A percentile compares a stretch with the other conserved stretches of the same genome.
phyloP scores from a whole-genome alignment of 2,888 invertebrate genomes.

The Agrotis exclamationis region DNA sequence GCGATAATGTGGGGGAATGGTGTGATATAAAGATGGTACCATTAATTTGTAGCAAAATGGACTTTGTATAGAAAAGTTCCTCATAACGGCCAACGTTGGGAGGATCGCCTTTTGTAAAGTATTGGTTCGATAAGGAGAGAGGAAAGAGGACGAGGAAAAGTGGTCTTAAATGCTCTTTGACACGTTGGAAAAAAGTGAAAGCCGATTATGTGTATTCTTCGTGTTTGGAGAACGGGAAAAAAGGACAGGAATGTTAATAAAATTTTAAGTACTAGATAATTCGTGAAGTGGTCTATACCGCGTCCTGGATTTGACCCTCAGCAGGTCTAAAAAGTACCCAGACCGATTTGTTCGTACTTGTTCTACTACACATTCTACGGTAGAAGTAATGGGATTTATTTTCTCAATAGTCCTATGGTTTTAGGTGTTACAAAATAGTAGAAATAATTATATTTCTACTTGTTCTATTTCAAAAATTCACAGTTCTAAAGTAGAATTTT shows the following conservation, averaged over 20 bases:
- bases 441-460: too few species aligned
- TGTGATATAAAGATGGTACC: constrained; percentile 56
- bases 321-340: too few species aligned
- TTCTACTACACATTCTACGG: too few species aligned
- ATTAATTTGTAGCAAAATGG: constrained; percentile 64
- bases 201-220: constrained; percentile 12
- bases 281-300: neutral
- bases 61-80: constrained; percentile 52
- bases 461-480: too few species aligned
- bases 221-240: neutral
- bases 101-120: constrained; percentile 11
- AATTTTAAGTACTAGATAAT: neutral
- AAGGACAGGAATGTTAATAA: neutral
- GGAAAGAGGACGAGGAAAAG: neutral
- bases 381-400: too few species aligned
- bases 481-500: too few species aligned
- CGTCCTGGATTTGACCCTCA: too few species aligned
- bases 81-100: constrained; percentile 22
- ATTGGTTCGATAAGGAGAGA: constrained; percentile 7
- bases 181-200: constrained; percentile 1
- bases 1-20: constrained; percentile 66
- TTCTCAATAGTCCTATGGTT: too few species aligned
- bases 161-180: constrained; percentile 21
- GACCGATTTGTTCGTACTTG: too few species aligned
- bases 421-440: too few species aligned